These are phyloP conservation scores for Aphelinus certus DNA, from an alignment of 1,140 invertebrate genomes.

Conservation along the genomic window DNA sequence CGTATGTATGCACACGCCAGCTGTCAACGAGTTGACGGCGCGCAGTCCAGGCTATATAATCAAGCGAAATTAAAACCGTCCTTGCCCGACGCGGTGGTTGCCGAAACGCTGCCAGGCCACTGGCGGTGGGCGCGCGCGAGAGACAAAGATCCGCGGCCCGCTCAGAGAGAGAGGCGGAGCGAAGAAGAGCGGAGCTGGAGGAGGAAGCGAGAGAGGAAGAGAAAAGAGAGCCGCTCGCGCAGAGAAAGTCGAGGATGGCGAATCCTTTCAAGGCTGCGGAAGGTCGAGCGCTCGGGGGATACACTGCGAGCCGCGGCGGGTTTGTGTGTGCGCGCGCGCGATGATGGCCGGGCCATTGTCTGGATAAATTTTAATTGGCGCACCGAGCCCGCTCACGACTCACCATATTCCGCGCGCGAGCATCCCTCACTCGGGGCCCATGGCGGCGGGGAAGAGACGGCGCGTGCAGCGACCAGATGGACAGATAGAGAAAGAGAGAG, in stretches of 20 bases:
- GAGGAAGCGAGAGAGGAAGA: not conserved
- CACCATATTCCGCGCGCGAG: not conserved
- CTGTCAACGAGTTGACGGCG: no score
- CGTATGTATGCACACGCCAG: no score
- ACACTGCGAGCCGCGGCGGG: not conserved
- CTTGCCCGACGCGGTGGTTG: no score
- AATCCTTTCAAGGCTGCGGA: conserved; percentile 28
- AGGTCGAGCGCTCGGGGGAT: conserved; percentile 35
- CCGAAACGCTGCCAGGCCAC: no score
- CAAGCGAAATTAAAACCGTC: no score
- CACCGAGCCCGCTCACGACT: conserved; percentile 34
- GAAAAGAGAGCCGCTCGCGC: not conserved
- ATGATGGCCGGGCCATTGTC: conserved; percentile 22
- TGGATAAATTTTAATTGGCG: conserved; percentile 27
- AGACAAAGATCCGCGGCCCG: not conserved
- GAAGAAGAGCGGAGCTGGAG: not conserved
- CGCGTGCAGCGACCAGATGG: conserved; percentile 38
- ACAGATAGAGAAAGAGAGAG: conserved; percentile 15
- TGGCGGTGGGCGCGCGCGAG: not conserved
- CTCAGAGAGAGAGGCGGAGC: no score
- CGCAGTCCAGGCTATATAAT: no score
- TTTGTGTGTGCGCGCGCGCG: conserved; percentile 27
- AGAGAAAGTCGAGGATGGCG: conserved; percentile 31
- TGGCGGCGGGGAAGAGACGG: conserved; percentile 33
- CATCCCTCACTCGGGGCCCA: not conserved